These are phyloP conservation scores for Glossosoma conforme DNA, from an alignment of 1,140 invertebrate species.

Conservation along the genomic window DNA sequence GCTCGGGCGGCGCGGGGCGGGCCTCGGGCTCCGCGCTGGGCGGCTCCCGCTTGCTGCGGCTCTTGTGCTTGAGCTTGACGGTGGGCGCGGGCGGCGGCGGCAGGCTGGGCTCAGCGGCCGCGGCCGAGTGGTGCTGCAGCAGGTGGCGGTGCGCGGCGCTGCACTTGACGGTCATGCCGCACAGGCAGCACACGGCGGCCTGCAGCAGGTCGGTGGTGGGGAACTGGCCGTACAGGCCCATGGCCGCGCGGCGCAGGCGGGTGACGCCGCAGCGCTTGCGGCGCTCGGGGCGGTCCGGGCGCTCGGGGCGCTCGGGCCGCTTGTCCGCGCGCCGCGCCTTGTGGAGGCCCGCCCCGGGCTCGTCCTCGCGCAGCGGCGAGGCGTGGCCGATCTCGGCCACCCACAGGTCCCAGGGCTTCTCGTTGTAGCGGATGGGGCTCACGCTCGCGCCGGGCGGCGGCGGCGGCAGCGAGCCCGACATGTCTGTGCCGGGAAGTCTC, in stretches of 20 bases:
- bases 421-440: slow-evolving; percentile 37
- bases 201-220: slow-evolving; percentile 59
- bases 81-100: slow-evolving; percentile 34
- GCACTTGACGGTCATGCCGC: slow-evolving; percentile 58
- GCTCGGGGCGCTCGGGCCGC: slow-evolving; percentile 40
- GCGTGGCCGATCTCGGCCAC: slow-evolving; percentile 45
- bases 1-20: slow-evolving; percentile 37
- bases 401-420: slow-evolving; percentile 50
- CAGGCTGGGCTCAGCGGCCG: slow-evolving; percentile 31
- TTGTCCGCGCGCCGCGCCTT: slow-evolving; percentile 39
- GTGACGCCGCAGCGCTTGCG: slow-evolving; percentile 37
- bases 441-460: slow-evolving; percentile 16
- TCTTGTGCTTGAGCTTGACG: slow-evolving; percentile 37
- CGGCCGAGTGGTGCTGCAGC: slow-evolving; percentile 39
- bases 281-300: slow-evolving; percentile 32
- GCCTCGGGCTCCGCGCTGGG: slow-evolving; percentile 37
- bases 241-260: slow-evolving; percentile 41
- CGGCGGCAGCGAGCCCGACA: slow-evolving; percentile 16
- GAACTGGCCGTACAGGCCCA: slow-evolving; percentile 58
- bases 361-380: slow-evolving; percentile 43
- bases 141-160: slow-evolving; percentile 58
- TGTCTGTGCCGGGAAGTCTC: slow-evolving; percentile 1
- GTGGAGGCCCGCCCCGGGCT: slow-evolving; percentile 39
- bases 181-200: slow-evolving; percentile 60
- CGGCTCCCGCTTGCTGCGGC: slow-evolving; percentile 42